These are phyloP conservation scores for Ophioninae sp. DNA, from an alignment of 2,888 invertebrate species.

Conservation along the genomic window DNA sequence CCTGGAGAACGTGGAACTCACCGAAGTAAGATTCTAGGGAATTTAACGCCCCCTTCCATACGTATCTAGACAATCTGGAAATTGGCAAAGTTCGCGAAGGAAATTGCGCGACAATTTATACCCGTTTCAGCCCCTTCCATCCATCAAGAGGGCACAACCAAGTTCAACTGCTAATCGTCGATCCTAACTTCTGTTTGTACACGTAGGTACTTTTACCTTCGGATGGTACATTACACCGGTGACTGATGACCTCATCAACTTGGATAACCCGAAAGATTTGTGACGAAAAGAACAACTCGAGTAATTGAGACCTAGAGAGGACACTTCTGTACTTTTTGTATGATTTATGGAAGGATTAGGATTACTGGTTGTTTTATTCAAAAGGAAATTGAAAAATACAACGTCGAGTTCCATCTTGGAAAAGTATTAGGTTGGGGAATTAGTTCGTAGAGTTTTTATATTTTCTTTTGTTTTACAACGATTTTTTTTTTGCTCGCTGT, in stretches of 20 bases:
- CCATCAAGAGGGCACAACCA: conserved; percentile 35
- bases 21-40: conserved; percentile 29
- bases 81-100: conserved; percentile 77
- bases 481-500: no score
- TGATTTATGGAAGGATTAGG: neutral
- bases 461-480: no score
- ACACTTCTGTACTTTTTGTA: neutral
- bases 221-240: conserved; percentile 19
- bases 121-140: conserved; percentile 67
- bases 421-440: no score
- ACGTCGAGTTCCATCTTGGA: no score
- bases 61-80: conserved; percentile 67
- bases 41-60: conserved; percentile 35
- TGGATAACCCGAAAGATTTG: conserved; percentile 26
- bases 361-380: no score
- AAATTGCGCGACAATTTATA: conserved; percentile 78
- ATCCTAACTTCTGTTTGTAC: conserved; percentile 18
- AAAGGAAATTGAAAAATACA: no score
- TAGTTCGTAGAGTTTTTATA: no score
- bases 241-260: conserved; percentile 27
- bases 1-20: conserved; percentile 25
- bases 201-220: neutral
- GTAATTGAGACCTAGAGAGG: conserved; percentile 1
- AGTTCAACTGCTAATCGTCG: conserved; percentile 59
- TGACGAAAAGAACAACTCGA: neutral